A percentile compares a stretch with the other conserved stretches of the same genome.
Evolutionary conservation across 2,113 vertebrate species (phyloP).

Genomic region (Vulpes vulpes): DNA sequence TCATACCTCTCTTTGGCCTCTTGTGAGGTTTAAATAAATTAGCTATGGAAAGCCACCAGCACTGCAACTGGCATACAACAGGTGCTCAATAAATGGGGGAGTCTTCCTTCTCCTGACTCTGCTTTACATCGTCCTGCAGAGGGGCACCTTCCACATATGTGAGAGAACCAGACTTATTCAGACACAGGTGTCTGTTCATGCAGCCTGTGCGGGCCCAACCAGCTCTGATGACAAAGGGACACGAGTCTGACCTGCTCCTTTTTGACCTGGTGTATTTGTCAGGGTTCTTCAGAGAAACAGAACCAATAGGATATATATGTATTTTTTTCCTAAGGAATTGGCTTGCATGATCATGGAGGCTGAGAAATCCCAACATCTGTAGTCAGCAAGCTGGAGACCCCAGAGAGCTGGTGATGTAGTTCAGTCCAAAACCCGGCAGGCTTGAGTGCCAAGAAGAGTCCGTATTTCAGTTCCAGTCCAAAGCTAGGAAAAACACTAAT

Average conservation of each 20-base stretch:
- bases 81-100: background rate
- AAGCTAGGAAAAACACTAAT: background rate
- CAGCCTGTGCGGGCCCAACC: background rate
- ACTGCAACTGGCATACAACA: background rate
- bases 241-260: background rate
- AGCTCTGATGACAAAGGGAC: background rate
- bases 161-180: background rate
- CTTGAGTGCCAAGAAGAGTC: background rate
- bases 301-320: background rate
- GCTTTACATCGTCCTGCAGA: background rate
- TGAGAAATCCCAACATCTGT: background rate
- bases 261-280: background rate
- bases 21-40: background rate
- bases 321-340: background rate
- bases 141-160: background rate
- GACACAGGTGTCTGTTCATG: background rate
- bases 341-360: background rate
- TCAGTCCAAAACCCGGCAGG: background rate
- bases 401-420: no score
- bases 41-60: background rate
- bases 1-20: background rate
- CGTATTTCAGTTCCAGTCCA: background rate
- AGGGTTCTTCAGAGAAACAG: background rate
- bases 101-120: background rate
- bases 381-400: background rate